Evolutionary conservation across 2,797 vertebrate species (phyloP).

Genomic region (Pseudocheirus occidentalis): DNA sequence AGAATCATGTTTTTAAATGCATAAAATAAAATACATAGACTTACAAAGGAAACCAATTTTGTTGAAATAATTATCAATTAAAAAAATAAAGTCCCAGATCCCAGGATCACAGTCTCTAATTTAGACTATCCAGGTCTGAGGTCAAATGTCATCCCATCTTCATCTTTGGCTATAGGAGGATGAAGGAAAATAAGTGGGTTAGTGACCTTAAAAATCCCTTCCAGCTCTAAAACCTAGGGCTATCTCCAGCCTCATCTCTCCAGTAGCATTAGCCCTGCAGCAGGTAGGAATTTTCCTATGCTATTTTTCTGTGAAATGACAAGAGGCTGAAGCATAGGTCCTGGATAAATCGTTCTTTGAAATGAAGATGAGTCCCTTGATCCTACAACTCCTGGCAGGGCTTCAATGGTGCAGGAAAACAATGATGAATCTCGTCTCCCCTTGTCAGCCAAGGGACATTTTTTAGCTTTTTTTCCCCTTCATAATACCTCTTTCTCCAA

Average conservation of each 20-base stretch:
- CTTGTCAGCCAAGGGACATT: neutral
- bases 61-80: neutral
- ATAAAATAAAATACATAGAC: neutral
- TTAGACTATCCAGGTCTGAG: neutral
- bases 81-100: neutral
- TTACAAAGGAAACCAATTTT: neutral
- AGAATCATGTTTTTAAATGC: neutral
- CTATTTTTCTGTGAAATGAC: neutral
- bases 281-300: neutral
- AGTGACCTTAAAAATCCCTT: neutral
- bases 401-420: neutral
- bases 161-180: neutral
- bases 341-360: neutral
- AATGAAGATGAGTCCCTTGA: neutral
- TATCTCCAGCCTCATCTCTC: neutral
- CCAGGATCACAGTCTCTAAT: neutral
- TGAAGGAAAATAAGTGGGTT: conserved; percentile 11
- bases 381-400: neutral
- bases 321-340: neutral
- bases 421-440: conserved; percentile 1
- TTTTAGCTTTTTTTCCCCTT: neutral
- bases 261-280: neutral
- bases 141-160: conserved; percentile 20
- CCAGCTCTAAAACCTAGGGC: neutral
- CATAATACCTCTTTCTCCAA: neutral